Percentiles rank a stretch among this genome's conserved stretches.
Conservation (phyloP, 2,797 vertebrate species). For the Parauchenoglanis punctatus region DNA sequence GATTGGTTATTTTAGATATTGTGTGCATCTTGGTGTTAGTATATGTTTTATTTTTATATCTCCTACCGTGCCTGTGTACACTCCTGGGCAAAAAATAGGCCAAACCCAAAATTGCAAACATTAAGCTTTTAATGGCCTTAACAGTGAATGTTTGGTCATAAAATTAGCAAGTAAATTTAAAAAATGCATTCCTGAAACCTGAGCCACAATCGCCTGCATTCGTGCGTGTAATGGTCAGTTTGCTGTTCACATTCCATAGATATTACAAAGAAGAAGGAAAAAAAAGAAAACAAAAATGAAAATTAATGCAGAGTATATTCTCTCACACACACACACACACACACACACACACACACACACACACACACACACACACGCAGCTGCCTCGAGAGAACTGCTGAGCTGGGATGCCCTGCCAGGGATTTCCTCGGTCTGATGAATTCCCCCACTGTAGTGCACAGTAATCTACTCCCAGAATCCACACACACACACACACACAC, state of each 20-base stretch:
- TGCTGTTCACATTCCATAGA: background rate
- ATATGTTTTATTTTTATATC: background rate
- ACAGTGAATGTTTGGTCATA: too few species aligned
- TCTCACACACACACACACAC: background rate
- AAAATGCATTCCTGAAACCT: too few species aligned
- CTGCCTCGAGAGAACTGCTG: background rate
- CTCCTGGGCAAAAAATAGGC: too few species aligned
- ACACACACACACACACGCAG: background rate
- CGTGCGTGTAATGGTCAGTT: background rate
- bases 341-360: background rate
- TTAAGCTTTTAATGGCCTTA: too few species aligned
- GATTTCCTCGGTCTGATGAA: slow-evolving; percentile 4
- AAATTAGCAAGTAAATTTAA: too few species aligned
- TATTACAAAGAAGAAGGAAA: background rate
- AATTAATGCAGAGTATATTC: background rate
- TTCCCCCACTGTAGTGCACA: too few species aligned
- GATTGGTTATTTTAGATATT: background rate
- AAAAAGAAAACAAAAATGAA: background rate
- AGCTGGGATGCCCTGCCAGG: slow-evolving; percentile 13
- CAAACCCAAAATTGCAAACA: too few species aligned
- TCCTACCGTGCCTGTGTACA: background rate
- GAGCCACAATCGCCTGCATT: too few species aligned
- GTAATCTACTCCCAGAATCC: slow-evolving; percentile 10
- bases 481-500: background rate
- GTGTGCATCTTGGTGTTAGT: background rate